Evolutionary conservation across 2,888 invertebrate species (phyloP).

Genomic region (Parnassius glacialis): DNA sequence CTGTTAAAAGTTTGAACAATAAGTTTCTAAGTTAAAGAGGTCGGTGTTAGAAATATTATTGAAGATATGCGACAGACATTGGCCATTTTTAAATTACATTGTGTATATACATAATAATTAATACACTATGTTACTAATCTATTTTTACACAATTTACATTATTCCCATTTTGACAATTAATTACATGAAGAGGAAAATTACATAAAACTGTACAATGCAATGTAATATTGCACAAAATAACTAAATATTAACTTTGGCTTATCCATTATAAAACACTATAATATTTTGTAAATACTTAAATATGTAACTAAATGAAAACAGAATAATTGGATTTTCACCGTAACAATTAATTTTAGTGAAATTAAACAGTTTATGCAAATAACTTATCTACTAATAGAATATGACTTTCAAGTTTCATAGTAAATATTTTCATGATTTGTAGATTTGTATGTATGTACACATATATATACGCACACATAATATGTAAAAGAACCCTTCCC

Average conservation of each 20-base stretch:
- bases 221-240: constrained; percentile 76
- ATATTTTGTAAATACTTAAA: constrained; percentile 46
- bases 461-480: too few species aligned
- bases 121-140: constrained; percentile 63
- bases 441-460: neutral
- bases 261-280: constrained; percentile 65
- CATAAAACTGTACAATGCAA: constrained; percentile 75
- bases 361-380: constrained; percentile 1
- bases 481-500: too few species aligned
- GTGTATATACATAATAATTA: constrained; percentile 63
- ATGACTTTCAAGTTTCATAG: constrained; percentile 5
- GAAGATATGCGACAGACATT: constrained; percentile 53
- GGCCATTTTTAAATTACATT: constrained; percentile 45
- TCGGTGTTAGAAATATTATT: constrained; percentile 39
- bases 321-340: constrained; percentile 2
- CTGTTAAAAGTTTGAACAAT: constrained; percentile 24
- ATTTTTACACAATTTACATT: constrained; percentile 77
- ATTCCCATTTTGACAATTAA: constrained; percentile 52
- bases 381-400: constrained; percentile 5
- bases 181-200: constrained; percentile 57
- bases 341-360: neutral
- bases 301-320: constrained; percentile 24
- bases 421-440: constrained; percentile 10
- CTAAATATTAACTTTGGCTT: constrained; percentile 79
- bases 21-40: constrained; percentile 31